Percentiles rank a stretch among this genome's conserved stretches.
Evolutionary conservation across 2,797 vertebrate species (phyloP).

Genomic region (Eupleurogrammus muticus): DNA sequence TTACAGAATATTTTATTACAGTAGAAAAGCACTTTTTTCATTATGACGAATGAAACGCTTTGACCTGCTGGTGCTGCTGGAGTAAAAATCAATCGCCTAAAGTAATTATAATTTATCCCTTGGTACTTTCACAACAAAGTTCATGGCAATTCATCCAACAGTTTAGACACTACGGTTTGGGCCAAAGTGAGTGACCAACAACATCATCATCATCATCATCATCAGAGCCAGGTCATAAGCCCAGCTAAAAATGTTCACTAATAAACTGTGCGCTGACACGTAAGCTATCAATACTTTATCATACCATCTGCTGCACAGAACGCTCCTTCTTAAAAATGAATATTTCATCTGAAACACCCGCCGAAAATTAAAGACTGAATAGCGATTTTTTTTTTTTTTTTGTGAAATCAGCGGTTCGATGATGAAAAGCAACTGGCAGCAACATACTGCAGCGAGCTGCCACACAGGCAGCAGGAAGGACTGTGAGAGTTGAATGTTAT

Average conservation of each 20-base stretch:
- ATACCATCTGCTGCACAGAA: neutral
- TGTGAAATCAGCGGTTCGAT: neutral
- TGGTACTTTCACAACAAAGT: neutral
- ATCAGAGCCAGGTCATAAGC: neutral
- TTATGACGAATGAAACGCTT: neutral
- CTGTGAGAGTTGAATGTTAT: slow-evolving; percentile 47
- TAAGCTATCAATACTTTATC: slow-evolving; percentile 6
- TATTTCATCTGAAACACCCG: neutral
- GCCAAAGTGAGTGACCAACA: neutral
- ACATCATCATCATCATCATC: neutral
- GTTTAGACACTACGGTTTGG: neutral
- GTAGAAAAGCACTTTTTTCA: neutral
- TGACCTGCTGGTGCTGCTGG: neutral
- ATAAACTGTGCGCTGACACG: neutral
- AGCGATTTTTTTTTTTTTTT: neutral
- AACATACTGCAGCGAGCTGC: slow-evolving; percentile 24
- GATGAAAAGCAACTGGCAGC: slow-evolving; percentile 29
- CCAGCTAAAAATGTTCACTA: neutral
- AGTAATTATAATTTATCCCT: neutral
- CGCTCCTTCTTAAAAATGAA: neutral
- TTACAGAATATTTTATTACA: too few species aligned
- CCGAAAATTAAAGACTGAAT: neutral
- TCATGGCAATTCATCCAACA: neutral
- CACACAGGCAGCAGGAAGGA: slow-evolving; percentile 57
- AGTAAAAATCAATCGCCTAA: neutral